A percentile compares a stretch with the other conserved stretches of the same genome.
Conservation (phyloP, 1,140 invertebrate genomes). For the Ridgeia piscesae region DNA sequence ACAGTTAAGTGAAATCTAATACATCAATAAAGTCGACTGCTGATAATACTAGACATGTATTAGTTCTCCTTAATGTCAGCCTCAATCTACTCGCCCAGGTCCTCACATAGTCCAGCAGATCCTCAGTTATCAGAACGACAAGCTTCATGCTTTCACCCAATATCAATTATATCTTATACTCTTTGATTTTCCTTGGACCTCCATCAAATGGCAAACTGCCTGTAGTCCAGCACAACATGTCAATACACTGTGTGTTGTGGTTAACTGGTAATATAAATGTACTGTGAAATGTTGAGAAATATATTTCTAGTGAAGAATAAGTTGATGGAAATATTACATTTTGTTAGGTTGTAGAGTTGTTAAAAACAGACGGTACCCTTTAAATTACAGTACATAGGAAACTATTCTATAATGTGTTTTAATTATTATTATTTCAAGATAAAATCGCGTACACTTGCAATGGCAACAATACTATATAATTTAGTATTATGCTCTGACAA, state of each 20-base stretch:
- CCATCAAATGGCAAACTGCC: not conserved
- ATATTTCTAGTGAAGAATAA: not conserved
- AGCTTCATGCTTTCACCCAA: not conserved
- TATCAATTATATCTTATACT: not conserved
- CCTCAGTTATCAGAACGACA: not conserved
- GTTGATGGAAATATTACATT: not conserved
- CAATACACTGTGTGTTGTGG: too few species aligned
- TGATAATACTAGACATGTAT: not conserved
- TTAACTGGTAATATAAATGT: not conserved
- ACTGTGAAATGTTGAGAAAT: not conserved
- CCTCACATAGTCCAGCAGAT: not conserved
- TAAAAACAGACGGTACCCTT: not conserved
- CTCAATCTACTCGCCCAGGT: not conserved
- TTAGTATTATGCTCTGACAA: not conserved
- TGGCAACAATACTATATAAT: not conserved
- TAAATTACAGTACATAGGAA: not conserved
- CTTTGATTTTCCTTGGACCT: not conserved
- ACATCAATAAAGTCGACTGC: not conserved
- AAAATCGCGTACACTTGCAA: not conserved
- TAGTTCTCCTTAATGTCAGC: not conserved
- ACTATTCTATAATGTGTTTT: not conserved
- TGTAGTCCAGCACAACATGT: not conserved
- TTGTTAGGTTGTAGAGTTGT: not conserved
- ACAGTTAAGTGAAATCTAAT: slow-evolving; percentile 6
- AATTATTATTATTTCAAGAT: not conserved